Base-by-base conservation (phyloP, 1,140 invertebrate genomes). In the Orius insidiosus region DNA sequence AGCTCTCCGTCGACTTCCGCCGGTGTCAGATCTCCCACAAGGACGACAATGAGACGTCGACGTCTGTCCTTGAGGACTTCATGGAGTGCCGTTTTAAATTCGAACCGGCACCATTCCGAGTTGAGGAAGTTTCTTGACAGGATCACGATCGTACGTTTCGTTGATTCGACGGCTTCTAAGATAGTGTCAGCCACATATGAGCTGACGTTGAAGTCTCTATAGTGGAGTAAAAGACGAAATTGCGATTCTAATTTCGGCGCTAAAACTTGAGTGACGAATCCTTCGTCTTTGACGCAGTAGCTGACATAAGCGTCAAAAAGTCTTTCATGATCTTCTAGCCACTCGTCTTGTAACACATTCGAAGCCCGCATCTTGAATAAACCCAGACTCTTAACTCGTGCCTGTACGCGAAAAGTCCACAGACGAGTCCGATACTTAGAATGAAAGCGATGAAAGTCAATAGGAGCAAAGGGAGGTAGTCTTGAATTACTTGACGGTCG, bases 91-190 rank as follows among this genome's bases (percentile, higher is more conserved):
- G 79, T 78, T 64, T 89, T 88, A 61, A 93, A 89, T 64, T 94
- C 89, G 59, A 88, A 89, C 45, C 86, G 73, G 54, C 84, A 80
- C 89, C 89, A 95, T 65, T 93, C 86, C 63, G 85, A 87, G 62
- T 86, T 79, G 13, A 95, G 71, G 65, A 93, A 95, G 66, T 89
- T 88, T 61, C 86, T 86, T 2, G 86, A 88, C 18, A 96, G 60
- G 24, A 95, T 78, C 52, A 95, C 72, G 37, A 95, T 84, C 10
- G 88, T 92, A 55, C 88, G 72, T 51, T 84, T 75, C 11, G 85
- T 89, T 18, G 83, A 82, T 57, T 90, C 85, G 2, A 89, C 85
- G 0, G 86, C 87, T 59, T 92, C 84, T 46, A 85, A 77, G 36
- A 96, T 85, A 1, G 84, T 85, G 58, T 89, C 85, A 1, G 82